These are phyloP conservation scores for Drosophila macrospina DNA, from an alignment of 2,888 invertebrate genomes.

Conservation along the genomic window DNA sequence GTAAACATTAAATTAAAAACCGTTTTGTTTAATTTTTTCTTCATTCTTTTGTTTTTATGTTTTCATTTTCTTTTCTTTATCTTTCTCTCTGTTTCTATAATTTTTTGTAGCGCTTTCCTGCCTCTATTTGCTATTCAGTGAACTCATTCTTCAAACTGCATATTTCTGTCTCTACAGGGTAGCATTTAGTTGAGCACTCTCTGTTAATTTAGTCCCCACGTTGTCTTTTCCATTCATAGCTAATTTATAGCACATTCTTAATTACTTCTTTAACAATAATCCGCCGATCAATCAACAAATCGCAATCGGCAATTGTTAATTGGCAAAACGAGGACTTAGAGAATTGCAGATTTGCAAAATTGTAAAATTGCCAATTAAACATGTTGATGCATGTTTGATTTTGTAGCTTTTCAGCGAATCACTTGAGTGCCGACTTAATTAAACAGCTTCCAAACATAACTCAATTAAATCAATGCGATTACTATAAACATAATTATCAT, in stretches of 20 bases:
- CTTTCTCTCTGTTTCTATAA: too few relatives aligned
- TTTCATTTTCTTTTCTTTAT: too few relatives aligned
- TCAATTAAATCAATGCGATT: slow-evolving; percentile 49
- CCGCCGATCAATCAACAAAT: slow-evolving; percentile 13
- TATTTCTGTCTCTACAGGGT: background rate
- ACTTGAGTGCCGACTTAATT: slow-evolving; percentile 24
- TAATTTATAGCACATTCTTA: slow-evolving; percentile 27
- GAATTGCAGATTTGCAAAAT: background rate
- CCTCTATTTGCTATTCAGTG: background rate
- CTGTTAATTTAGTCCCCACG: background rate
- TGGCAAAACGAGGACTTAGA: slow-evolving; percentile 1
- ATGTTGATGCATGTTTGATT: slow-evolving; percentile 22
- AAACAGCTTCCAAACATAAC: slow-evolving; percentile 31
- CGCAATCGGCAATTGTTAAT: slow-evolving; percentile 22
- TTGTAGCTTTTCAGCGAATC: slow-evolving; percentile 4
- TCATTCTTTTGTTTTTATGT: too few relatives aligned
- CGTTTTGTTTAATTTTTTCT: too few relatives aligned
- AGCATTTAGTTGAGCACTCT: background rate
- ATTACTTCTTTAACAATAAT: slow-evolving; percentile 38
- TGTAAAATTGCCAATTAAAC: slow-evolving; percentile 20
- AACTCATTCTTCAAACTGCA: background rate
- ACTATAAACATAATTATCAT: slow-evolving; percentile 21
- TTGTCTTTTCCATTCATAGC: slow-evolving; percentile 11
- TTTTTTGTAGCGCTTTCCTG: too few relatives aligned
- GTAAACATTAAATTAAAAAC: too few relatives aligned